Conservation (phyloP, 2,797 vertebrate genomes). For the Tadarida brasiliensis region DNA sequence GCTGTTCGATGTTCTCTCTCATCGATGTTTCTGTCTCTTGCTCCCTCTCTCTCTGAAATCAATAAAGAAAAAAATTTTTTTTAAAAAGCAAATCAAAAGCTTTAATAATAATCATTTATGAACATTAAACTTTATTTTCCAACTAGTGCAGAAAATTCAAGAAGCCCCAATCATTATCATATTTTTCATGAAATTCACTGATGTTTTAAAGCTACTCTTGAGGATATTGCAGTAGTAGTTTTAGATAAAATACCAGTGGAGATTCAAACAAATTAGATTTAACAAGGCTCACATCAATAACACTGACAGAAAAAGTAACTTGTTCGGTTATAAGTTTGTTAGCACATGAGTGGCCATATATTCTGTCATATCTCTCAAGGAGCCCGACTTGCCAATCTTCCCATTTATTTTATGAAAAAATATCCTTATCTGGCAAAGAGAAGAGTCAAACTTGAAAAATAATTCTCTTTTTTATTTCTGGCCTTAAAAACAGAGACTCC, state of each 20-base stretch:
- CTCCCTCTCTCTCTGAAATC: too few relatives aligned
- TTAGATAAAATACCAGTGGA: conserved; percentile 51
- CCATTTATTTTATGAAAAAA: background rate
- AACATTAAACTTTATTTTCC: conserved; percentile 53
- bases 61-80: too few relatives aligned
- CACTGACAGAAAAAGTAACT: conserved; percentile 39
- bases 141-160: conserved; percentile 44
- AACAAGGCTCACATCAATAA: conserved; percentile 33
- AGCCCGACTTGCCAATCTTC: background rate
- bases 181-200: conserved; percentile 34
- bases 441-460: conserved; percentile 29
- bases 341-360: conserved; percentile 23
- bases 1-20: too few relatives aligned
- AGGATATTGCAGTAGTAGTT: conserved; percentile 29
- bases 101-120: conserved; percentile 25
- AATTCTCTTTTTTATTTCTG: background rate
- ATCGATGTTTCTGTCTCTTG: too few relatives aligned
- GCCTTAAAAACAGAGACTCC: background rate
- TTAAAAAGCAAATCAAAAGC: conserved; percentile 53
- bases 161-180: conserved; percentile 10
- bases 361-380: conserved; percentile 19
- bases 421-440: background rate
- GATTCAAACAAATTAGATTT: conserved; percentile 57
- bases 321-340: conserved; percentile 61
- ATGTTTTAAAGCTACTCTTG: conserved; percentile 50